Evolutionary conservation across 2,888 invertebrate species (phyloP).

Genomic region (Agrochola lychnidis): DNA sequence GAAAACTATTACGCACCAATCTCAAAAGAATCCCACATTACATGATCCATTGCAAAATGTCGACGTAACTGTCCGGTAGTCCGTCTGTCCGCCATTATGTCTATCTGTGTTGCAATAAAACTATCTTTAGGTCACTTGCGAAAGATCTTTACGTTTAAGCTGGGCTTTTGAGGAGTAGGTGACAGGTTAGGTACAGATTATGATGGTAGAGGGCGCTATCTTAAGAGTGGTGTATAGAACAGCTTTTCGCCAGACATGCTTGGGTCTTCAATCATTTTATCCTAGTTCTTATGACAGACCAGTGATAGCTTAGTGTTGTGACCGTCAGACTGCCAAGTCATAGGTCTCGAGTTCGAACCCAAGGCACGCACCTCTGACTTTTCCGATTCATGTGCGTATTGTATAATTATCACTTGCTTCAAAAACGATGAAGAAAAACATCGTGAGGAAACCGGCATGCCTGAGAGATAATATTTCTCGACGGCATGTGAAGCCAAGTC

Average conservation of each 20-base stretch:
- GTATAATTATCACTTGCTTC: too few species aligned
- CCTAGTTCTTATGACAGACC: too few species aligned
- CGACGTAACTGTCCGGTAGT: conserved; percentile 12
- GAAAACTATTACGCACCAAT: background rate
- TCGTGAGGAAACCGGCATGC: too few species aligned
- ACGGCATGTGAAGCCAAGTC: too few species aligned
- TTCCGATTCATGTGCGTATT: too few species aligned
- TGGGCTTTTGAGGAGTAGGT: conserved; percentile 5
- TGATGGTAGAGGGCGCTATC: background rate
- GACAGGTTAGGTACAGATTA: background rate
- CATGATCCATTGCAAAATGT: conserved; percentile 36
- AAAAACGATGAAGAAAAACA: too few species aligned
- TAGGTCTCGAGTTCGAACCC: too few species aligned
- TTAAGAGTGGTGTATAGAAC: background rate
- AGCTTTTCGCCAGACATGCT: background rate
- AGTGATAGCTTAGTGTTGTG: too few species aligned
- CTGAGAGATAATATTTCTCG: too few species aligned
- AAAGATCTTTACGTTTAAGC: conserved; percentile 12
- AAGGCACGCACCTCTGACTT: too few species aligned
- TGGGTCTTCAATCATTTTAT: background rate
- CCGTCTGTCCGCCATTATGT: conserved; percentile 2
- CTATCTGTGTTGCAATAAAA: conserved; percentile 10
- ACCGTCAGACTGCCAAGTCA: too few species aligned
- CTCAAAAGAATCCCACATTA: conserved; percentile 30
- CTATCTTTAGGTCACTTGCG: conserved; percentile 22